phyloP scores from a whole-genome alignment of 2,113 vertebrate genomes.

The Ursus arctos region DNA sequence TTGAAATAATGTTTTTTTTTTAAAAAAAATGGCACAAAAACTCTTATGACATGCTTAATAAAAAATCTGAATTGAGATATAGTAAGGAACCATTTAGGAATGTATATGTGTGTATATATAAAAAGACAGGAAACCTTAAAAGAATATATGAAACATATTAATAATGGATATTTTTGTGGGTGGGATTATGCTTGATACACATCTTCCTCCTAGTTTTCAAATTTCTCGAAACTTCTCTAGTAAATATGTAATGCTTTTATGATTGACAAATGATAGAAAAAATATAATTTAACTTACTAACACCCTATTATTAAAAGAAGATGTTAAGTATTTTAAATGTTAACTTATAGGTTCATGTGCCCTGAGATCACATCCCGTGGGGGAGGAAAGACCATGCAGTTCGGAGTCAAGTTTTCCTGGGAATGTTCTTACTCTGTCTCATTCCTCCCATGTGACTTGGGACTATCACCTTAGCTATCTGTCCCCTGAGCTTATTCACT shows the following conservation, averaged over 20 bases:
- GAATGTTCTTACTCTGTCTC: background rate
- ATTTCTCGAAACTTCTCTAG: background rate
- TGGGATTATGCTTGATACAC: background rate
- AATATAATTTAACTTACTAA: background rate
- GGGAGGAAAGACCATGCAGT: background rate
- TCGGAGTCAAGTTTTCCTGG: background rate
- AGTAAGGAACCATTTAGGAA: background rate
- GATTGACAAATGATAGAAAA: background rate
- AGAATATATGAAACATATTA: background rate
- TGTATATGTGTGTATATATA: background rate
- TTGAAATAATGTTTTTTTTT: background rate
- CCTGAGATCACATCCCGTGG: background rate
- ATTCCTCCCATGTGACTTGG: background rate
- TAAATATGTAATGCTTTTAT: background rate
- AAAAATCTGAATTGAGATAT: slow-evolving; percentile 11
- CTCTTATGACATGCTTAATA: background rate
- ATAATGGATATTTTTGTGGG: background rate
- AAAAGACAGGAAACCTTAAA: background rate
- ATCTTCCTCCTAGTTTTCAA: background rate
- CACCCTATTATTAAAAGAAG: background rate
- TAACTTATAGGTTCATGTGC: background rate
- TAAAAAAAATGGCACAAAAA: background rate
- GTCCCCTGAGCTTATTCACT: background rate
- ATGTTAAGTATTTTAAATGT: background rate
- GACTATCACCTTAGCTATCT: background rate